Conservation (phyloP, 2,797 vertebrate species). For the Falco columbarius region DNA sequence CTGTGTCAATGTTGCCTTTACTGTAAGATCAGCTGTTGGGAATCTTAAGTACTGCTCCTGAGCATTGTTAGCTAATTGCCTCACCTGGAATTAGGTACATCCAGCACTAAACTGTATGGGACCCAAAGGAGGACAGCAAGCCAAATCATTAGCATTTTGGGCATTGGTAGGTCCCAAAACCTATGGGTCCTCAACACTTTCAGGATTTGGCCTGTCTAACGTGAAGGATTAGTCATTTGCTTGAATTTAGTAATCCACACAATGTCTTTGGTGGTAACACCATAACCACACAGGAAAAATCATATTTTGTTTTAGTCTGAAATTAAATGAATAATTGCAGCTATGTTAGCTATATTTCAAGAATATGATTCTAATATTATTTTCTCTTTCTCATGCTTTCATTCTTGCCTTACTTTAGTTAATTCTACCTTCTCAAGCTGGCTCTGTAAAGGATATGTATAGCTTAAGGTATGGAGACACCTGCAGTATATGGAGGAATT, state of each 20-base stretch:
- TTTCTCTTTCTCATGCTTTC: neutral
- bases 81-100: neutral
- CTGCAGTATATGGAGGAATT: neutral
- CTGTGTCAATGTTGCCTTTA: neutral
- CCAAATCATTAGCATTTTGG: neutral
- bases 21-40: fast-evolving
- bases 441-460: neutral
- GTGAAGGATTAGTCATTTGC: neutral
- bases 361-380: neutral
- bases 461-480: neutral
- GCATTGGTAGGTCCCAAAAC: neutral
- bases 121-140: neutral
- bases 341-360: neutral
- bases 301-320: neutral
- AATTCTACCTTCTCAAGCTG: neutral
- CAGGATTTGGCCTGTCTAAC: neutral
- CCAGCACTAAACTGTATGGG: neutral
- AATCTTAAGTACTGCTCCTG: neutral
- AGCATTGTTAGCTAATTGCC: neutral
- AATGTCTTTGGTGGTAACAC: neutral
- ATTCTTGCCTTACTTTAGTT: neutral
- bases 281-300: neutral
- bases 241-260: neutral
- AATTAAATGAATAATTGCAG: neutral
- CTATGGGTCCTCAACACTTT: neutral